phyloP scores from a whole-genome alignment of 1,140 invertebrate species.

The Calephelis nemesis region DNA sequence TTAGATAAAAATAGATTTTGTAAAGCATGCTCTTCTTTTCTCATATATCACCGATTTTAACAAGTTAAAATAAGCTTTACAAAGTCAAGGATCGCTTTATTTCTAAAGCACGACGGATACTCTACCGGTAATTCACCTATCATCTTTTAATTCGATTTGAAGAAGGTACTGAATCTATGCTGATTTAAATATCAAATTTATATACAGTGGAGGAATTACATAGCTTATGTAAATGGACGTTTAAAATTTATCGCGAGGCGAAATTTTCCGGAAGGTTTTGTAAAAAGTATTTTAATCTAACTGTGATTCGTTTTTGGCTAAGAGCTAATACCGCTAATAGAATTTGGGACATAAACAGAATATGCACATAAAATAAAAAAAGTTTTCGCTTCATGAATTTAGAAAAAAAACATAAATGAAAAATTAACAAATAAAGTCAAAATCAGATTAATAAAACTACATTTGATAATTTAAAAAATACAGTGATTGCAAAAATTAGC shows the following conservation, averaged over 20 bases:
- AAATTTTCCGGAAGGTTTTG: constrained; percentile 28
- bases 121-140: neutral
- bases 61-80: neutral
- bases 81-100: constrained; percentile 2
- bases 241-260: constrained; percentile 42
- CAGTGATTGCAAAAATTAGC: no score
- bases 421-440: no score
- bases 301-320: neutral
- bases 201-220: constrained; percentile 75
- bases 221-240: constrained; percentile 73
- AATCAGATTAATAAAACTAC: no score
- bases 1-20: neutral
- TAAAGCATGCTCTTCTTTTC: neutral
- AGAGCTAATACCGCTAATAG: neutral
- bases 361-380: no score
- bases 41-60: neutral
- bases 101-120: neutral
- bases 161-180: neutral
- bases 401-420: no score
- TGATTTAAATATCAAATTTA: constrained; percentile 58
- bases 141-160: neutral
- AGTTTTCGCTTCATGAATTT: no score
- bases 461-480: no score
- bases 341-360: neutral
- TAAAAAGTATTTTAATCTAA: neutral